phyloP scores from a whole-genome alignment of 1,140 invertebrate genomes.

The Anthonomus grandis region DNA sequence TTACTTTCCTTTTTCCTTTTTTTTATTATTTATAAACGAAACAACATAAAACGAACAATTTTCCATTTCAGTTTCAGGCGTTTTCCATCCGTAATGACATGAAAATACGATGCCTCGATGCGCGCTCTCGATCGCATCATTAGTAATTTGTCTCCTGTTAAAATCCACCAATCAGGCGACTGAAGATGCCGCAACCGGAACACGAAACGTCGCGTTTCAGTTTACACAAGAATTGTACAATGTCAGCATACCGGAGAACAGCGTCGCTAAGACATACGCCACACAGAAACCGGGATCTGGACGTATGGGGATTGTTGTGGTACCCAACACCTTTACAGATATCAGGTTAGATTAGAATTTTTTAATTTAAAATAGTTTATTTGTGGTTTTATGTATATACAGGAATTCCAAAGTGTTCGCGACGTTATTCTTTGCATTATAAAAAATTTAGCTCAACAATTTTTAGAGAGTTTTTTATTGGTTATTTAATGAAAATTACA shows the following conservation, averaged over 20 bases:
- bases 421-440: too few relatives aligned
- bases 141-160: constrained; percentile 42
- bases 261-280: constrained; percentile 78
- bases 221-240: constrained; percentile 82
- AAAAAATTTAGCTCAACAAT: too few relatives aligned
- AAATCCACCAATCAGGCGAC: constrained; percentile 29
- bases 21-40: too few relatives aligned
- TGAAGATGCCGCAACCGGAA: constrained; percentile 32
- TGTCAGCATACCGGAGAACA: constrained; percentile 88
- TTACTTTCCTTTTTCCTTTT: too few relatives aligned
- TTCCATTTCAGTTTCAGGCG: constrained; percentile 36
- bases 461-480: too few relatives aligned
- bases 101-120: constrained; percentile 41
- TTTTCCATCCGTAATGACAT: constrained; percentile 43
- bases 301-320: constrained; percentile 54
- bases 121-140: constrained; percentile 34
- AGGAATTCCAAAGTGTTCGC: not conserved
- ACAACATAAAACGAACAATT: not conserved
- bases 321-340: constrained; percentile 49
- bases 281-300: constrained; percentile 55
- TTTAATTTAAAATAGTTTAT: not conserved
- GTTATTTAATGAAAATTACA: too few relatives aligned
- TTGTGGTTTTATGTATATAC: not conserved
- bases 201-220: constrained; percentile 49
- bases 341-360: constrained; percentile 50